Percentiles rank a stretch among this genome's conserved stretches.
Conservation (phyloP, 2,113 vertebrate genomes). For the Plecturocebus donacophilus region DNA sequence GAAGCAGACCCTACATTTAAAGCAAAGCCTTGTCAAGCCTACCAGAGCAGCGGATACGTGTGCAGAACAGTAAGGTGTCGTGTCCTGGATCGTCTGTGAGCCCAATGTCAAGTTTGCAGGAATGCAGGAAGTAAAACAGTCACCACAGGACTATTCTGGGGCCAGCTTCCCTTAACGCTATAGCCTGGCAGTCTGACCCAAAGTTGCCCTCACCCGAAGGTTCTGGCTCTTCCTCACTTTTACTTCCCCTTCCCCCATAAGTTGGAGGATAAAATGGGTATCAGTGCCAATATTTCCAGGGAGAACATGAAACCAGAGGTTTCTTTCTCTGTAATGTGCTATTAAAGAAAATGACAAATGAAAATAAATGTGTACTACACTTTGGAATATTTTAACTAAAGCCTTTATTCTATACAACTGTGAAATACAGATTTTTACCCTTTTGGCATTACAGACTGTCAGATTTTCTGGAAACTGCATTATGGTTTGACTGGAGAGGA, state of each 20-base stretch:
- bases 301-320: background rate
- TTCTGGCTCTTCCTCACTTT: background rate
- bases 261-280: background rate
- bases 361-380: constrained; percentile 56
- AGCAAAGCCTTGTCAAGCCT: background rate
- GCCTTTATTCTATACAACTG: constrained; percentile 88
- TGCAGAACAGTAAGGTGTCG: background rate
- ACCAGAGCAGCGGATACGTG: background rate
- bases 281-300: background rate
- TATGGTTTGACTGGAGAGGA: constrained; percentile 63
- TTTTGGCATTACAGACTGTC: constrained; percentile 84
- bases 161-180: background rate
- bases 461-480: constrained; percentile 77
- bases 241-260: background rate
- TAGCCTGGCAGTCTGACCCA: background rate
- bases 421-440: constrained; percentile 84
- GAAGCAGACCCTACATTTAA: background rate
- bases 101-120: background rate
- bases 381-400: constrained; percentile 84
- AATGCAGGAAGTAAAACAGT: background rate
- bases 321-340: constrained; percentile 21
- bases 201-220: background rate
- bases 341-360: constrained; percentile 50
- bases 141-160: background rate
- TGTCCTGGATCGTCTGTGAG: background rate